Base-by-base conservation (phyloP, 35 echinoderm and acorn worm genomes). In the Patiria miniata region DNA sequence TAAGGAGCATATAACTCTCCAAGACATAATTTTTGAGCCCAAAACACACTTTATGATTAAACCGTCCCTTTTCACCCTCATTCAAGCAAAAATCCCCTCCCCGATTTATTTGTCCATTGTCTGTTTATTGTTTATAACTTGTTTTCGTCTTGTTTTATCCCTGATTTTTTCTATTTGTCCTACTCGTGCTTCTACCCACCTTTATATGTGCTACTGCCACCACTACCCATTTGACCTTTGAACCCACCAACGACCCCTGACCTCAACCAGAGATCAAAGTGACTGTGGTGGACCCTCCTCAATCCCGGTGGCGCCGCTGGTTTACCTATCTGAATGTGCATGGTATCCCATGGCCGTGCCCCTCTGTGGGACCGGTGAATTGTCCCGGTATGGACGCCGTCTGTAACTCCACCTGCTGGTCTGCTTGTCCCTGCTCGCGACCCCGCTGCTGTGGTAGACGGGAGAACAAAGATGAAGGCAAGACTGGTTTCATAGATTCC, bases 301-400 rank as follows among this genome's bases (percentile, higher is more conserved):
- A 32, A 32, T 34, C 65, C 65, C 77, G 79, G 18, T 88, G 39
- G 23, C 58, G 68, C 55, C 52, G 42, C 30, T 44, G n/a, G 5
- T 93, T 83, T 73, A 78, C 82, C 51, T 78, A 87, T 77, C 54
- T 93, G 36, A 87, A 92, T 51, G 91, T 93, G 9, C 78, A 93
- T 47, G 91, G 91, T 68, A 80, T 93, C 29, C 91, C 82, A 6
- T 93, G 85, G 79, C 91, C 85, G 38, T 93, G 91, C 53, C 60
- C 88, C 30, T 83, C 44, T 18, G 15, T 17, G 78, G 78, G n/a
- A 22, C 44, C 38, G 19, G 78, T 80, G 37, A 39, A n/a, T 21
- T 80, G 78, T 23, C 44, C 44, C 32, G 26, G 29, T 73, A 73
- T 73, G 26, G 34, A 30, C 6, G 65, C 65, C 65, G 9, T 73